Evolutionary conservation across 1,140 invertebrate species (phyloP), one percentile per base, ranked within the genome.

Genomic region (Monomorium pharaonis): DNA sequence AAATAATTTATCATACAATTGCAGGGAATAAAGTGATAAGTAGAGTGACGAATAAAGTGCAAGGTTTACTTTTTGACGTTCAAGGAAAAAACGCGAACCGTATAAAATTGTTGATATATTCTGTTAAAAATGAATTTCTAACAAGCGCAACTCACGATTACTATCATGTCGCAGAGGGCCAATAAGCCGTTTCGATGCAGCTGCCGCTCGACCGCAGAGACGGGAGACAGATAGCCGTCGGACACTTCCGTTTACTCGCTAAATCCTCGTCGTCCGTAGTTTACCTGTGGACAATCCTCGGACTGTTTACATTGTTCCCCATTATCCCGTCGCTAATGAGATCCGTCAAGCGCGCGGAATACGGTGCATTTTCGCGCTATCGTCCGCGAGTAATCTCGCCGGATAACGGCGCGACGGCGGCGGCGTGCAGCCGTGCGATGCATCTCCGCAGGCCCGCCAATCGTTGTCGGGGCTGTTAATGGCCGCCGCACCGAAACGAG

Each of bases 181-280:
- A 74, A 74, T 83, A 83, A 83, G 51, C 51, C 78, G 51, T 81
- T 54, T 42, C 21, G 67, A 44, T 60, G 67, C 67, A 74, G 67
- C 78, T 72, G 78, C 65, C 24, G 78, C 51, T 58, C 27, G 67
- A 33, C 78, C 51, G 49, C 67, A 60, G 67, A 37, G 42, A 72
- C 51, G 33, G 65, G 16, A 81, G 78, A 72, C 51, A 54, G 51
- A 83, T 83, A 83, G 67, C 78, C 78, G 67, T 83, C 67, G 78
- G 78, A 83, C n/a, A n/a, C 67, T 83, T 83, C 78, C 78, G 67
- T 83, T 83, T 83, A 74, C 78, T 27, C 78, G 51, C 67, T 62
- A 72, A 83, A 83, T 83, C 78, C 67, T 60, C 62, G 62, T 80
- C 33, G 44, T 44, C 67, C 37, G 67, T 24, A 83, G 78, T 81